Conservation (phyloP, 2,888 invertebrate species). For the Melinopterus prodromus region DNA sequence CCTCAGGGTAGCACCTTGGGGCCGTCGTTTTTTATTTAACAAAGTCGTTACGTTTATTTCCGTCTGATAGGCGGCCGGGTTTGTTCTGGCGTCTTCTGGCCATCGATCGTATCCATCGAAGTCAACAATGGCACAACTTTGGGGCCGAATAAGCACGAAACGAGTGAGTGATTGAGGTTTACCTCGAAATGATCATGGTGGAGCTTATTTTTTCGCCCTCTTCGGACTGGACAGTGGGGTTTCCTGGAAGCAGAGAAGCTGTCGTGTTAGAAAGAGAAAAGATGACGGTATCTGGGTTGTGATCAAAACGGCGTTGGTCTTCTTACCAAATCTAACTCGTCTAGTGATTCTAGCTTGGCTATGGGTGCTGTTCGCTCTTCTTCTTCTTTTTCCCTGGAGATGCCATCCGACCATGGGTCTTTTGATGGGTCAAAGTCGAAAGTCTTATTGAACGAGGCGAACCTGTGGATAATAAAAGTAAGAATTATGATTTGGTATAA, state of each 20-base stretch:
- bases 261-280: neutral
- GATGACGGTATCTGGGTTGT: constrained; percentile 6
- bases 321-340: constrained; percentile 68
- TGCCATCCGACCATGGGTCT: constrained; percentile 48
- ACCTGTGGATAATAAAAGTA: constrained; percentile 49
- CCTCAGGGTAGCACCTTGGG: neutral
- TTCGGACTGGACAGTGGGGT: constrained; percentile 49
- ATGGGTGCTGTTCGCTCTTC: constrained; percentile 66
- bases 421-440: constrained; percentile 56
- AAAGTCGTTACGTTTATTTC: neutral
- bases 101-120: neutral
- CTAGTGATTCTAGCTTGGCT: constrained; percentile 71
- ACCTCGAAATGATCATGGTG: constrained; percentile 5
- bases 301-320: constrained; percentile 4
- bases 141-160: neutral
- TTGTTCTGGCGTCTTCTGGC: neutral
- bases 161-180: neutral
- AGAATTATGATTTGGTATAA: neutral
- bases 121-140: constrained; percentile 27
- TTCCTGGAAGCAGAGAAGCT: constrained; percentile 46
- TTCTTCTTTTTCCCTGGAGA: constrained; percentile 47
- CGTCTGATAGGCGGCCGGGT: neutral
- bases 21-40: neutral
- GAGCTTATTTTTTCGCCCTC: constrained; percentile 42
- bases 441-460: constrained; percentile 59